These are phyloP conservation scores for Morpho deidamia DNA, from an alignment of 2,888 invertebrate species.

Conservation along the genomic window DNA sequence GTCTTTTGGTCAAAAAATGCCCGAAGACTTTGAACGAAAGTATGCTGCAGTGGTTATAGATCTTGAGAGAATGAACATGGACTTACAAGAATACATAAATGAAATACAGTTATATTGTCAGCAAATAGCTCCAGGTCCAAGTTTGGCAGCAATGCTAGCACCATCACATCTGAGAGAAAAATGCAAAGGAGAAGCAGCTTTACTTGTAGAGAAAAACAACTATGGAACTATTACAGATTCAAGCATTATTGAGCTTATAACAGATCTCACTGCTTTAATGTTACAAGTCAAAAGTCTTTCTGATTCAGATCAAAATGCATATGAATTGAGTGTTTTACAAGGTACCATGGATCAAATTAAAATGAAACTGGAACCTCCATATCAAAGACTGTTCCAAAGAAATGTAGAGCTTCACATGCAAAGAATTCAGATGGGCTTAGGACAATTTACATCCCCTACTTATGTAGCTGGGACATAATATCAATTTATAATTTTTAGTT, in stretches of 20 bases:
- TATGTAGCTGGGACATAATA: conserved; percentile 43
- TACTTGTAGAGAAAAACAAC: conserved; percentile 87
- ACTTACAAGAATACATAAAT: conserved; percentile 90
- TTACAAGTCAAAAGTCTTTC: conserved; percentile 89
- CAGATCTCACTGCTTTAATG: conserved; percentile 93
- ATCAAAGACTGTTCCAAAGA: conserved; percentile 89
- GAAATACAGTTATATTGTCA: conserved; percentile 91
- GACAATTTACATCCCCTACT: conserved; percentile 54
- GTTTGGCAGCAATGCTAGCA: conserved; percentile 90
- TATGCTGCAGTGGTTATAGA: conserved; percentile 94
- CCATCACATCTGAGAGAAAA: conserved; percentile 93
- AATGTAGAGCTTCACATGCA: conserved; percentile 95
- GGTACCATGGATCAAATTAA: conserved; percentile 95
- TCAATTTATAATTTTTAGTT: no score
- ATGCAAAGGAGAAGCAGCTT: conserved; percentile 90
- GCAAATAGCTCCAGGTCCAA: conserved; percentile 92
- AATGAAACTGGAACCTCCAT: conserved; percentile 84
- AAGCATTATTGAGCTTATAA: conserved; percentile 87
- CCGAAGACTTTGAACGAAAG: conserved; percentile 92
- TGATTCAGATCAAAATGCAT: conserved; percentile 91
- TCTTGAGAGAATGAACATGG: conserved; percentile 93
- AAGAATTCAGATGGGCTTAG: conserved; percentile 88
- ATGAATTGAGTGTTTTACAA: conserved; percentile 93
- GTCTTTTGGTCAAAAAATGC: conserved; percentile 87
- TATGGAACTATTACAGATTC: conserved; percentile 79